phyloP scores from a whole-genome alignment of 1,140 invertebrate species.

The Tetranychus cinnabarinus region DNA sequence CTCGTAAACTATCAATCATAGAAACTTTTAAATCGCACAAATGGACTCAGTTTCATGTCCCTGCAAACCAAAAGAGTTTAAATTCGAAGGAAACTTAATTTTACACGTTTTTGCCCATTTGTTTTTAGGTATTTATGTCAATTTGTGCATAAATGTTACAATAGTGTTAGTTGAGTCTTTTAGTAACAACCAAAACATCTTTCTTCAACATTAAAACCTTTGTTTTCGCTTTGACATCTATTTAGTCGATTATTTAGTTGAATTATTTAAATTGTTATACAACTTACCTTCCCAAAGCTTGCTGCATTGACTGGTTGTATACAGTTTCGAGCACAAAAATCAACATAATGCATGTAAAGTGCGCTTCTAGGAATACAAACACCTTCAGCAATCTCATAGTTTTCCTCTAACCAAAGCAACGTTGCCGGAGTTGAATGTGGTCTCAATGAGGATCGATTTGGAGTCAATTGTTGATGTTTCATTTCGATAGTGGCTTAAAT shows the following conservation, averaged over 20 bases:
- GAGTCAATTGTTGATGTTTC: not conserved
- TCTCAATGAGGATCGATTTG: constrained; percentile 9
- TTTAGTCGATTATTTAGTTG: not conserved
- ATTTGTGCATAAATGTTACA: too few relatives aligned
- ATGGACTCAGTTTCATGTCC: too few relatives aligned
- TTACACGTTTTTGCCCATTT: too few relatives aligned
- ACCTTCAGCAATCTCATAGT: constrained; percentile 94
- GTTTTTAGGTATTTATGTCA: too few relatives aligned
- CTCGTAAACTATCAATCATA: too few relatives aligned
- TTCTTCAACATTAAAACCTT: too few relatives aligned
- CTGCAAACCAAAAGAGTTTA: too few relatives aligned
- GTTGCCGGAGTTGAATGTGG: constrained; percentile 32
- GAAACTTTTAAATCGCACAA: too few relatives aligned
- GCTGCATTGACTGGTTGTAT: constrained; percentile 95
- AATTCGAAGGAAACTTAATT: too few relatives aligned
- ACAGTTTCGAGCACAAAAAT: constrained; percentile 78
- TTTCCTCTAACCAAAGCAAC: constrained; percentile 70
- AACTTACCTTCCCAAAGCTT: constrained; percentile 86
- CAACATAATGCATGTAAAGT: constrained; percentile 84
- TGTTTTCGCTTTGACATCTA: constrained; percentile 1
- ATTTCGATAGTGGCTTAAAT: too few relatives aligned
- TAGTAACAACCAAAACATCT: too few relatives aligned
- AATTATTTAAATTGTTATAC: constrained; percentile 5
- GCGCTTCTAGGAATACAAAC: constrained; percentile 85
- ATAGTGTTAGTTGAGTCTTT: too few relatives aligned